Conservation (phyloP, 2,797 vertebrate genomes). For the Triplophysa yarkandensis region DNA sequence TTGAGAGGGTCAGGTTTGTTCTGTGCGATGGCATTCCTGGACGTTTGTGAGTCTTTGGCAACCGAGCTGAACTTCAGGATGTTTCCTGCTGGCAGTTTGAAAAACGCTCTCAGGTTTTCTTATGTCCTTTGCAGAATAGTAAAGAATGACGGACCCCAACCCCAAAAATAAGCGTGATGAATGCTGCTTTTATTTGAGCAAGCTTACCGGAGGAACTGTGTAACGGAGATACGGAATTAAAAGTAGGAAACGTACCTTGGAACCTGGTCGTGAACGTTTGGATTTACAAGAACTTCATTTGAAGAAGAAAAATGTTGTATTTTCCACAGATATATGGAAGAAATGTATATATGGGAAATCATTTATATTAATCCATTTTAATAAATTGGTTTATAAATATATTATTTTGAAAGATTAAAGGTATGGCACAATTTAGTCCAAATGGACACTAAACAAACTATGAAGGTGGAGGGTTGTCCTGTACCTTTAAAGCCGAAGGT, state of each 20-base stretch:
- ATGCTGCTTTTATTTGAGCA: conserved; percentile 62
- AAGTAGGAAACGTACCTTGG: background rate
- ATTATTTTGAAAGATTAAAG: background rate
- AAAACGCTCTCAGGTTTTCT: conserved; percentile 47
- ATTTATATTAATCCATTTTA: too few species aligned
- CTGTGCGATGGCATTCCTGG: conserved; percentile 26
- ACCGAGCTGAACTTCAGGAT: background rate
- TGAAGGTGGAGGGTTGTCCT: conserved; percentile 2
- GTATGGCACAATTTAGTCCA: background rate
- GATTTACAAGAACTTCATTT: too few species aligned
- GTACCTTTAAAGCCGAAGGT: conserved; percentile 44
- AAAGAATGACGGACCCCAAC: conserved; percentile 13
- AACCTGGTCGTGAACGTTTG: too few species aligned
- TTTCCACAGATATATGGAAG: too few species aligned
- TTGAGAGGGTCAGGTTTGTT: conserved; percentile 20
- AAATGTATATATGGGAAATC: too few species aligned
- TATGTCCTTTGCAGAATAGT: conserved; percentile 39
- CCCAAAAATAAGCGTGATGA: conserved; percentile 59
- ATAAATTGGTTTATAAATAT: too few species aligned
- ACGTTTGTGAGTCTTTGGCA: conserved; percentile 15
- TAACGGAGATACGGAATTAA: background rate
- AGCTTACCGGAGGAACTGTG: conserved; percentile 59
- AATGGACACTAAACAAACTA: background rate
- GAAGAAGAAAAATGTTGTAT: too few species aligned
- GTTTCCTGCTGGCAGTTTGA: conserved; percentile 39